Percentiles rank a stretch among this genome's conserved stretches.
Conservation (phyloP, 2,113 vertebrate genomes). For the Strigops habroptila region DNA sequence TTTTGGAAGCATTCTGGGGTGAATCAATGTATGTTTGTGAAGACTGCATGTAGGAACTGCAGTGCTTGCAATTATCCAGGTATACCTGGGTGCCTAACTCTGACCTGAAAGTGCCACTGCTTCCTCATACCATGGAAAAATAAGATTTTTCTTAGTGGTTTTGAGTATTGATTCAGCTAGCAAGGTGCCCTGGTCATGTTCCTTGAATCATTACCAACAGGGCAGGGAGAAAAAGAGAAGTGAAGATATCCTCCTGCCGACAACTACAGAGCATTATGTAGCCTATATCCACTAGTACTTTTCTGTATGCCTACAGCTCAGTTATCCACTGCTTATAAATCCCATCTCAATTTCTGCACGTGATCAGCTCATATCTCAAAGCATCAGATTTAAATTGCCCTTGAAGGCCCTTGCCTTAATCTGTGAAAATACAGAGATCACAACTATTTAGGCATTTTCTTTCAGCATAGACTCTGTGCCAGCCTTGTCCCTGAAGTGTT, state of each 20-base stretch:
- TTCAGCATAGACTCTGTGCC: background rate
- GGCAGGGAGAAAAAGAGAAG: background rate
- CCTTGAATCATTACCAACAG: background rate
- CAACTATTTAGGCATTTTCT: background rate
- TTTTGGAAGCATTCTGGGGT: background rate
- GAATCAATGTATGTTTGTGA: constrained; percentile 33
- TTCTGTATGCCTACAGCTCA: background rate
- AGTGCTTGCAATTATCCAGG: constrained; percentile 24
- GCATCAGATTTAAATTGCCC: background rate
- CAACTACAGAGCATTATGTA: background rate
- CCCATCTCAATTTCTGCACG: background rate
- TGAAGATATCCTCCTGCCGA: background rate
- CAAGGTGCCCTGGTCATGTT: background rate
- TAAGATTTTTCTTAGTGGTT: background rate
- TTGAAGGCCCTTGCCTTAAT: background rate
- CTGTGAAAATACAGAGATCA: background rate
- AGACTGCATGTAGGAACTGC: background rate
- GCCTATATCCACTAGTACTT: background rate
- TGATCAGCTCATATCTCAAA: background rate
- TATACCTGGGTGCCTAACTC: background rate
- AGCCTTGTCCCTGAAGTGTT: background rate
- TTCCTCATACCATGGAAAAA: background rate
- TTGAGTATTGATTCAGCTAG: background rate
- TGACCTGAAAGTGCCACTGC: background rate
- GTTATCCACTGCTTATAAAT: background rate